These are phyloP conservation scores for Podilymbus podiceps DNA, from an alignment of 2,113 vertebrate species.

Conservation along the genomic window DNA sequence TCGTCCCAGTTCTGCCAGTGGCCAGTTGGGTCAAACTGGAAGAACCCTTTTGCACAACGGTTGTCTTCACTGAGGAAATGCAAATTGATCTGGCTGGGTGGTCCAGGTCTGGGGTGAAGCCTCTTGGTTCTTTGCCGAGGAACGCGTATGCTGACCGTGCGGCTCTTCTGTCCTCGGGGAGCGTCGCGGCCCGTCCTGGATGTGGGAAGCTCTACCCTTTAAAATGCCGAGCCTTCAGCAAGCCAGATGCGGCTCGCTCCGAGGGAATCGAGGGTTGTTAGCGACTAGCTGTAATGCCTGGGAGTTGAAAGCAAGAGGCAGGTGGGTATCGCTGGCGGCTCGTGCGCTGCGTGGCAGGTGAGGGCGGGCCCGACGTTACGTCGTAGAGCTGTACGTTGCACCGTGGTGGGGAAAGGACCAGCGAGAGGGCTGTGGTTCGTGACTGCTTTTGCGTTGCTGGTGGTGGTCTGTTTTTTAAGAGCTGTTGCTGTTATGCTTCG, in stretches of 20 bases:
- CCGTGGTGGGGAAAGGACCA: not conserved
- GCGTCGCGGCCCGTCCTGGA: not conserved
- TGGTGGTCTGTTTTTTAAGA: not conserved
- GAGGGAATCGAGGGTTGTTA: accelerated
- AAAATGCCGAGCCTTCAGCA: not conserved
- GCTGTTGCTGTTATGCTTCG: not conserved
- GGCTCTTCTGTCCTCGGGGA: not conserved
- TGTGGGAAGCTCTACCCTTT: not conserved
- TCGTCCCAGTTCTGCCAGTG: not conserved
- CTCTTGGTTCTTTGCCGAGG: not conserved
- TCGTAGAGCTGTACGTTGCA: not conserved
- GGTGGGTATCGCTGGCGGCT: accelerated
- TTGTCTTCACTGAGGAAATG: not conserved
- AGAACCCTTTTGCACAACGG: not conserved
- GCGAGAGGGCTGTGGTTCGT: not conserved
- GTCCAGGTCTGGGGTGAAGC: not conserved
- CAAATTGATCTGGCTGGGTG: not conserved
- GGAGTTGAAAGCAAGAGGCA: not conserved
- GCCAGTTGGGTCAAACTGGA: not conserved
- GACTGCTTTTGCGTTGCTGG: not conserved
- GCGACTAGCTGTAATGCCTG: not conserved
- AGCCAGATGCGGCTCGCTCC: not conserved
- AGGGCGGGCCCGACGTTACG: not conserved
- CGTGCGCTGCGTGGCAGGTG: accelerated
- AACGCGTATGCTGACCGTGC: accelerated